Evolutionary conservation across 1,140 invertebrate genomes (phyloP).

Genomic region (Copidosoma floridanum): DNA sequence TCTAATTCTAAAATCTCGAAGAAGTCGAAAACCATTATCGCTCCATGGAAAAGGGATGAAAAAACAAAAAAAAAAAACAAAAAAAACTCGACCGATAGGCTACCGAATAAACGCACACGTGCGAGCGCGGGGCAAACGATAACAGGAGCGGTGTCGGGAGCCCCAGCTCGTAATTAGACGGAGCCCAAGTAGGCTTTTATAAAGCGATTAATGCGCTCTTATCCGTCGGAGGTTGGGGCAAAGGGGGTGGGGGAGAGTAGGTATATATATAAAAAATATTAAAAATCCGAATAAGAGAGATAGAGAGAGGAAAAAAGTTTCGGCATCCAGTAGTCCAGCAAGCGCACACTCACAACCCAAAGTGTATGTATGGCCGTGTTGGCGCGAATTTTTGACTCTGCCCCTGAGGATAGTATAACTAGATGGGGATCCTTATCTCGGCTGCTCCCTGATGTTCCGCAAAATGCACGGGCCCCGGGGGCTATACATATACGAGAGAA

Average conservation of each 20-base stretch:
- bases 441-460: conserved; percentile 17
- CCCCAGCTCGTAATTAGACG: not conserved
- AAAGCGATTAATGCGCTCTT: conserved; percentile 21
- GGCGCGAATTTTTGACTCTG: conserved; percentile 1
- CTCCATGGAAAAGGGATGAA: too few species aligned
- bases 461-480: conserved; percentile 1
- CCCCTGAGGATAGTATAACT: conserved; percentile 7
- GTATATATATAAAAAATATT: too few species aligned
- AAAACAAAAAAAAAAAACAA: too few species aligned
- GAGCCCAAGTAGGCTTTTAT: conserved; percentile 18
- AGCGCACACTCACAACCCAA: too few species aligned
- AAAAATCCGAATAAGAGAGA: too few species aligned
- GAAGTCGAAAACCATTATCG: too few species aligned
- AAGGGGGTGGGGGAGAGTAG: too few species aligned
- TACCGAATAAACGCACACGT: too few species aligned
- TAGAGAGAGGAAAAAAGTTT: not conserved
- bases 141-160: not conserved
- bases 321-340: too few species aligned
- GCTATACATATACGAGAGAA: not conserved
- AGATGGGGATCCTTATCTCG: conserved; percentile 25
- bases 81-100: too few species aligned
- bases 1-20: too few species aligned
- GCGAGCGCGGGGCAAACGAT: too few species aligned
- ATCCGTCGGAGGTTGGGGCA: not conserved
- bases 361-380: not conserved